Conservation (phyloP, 2,113 vertebrate genomes). For the Planiliza haematocheilus region DNA sequence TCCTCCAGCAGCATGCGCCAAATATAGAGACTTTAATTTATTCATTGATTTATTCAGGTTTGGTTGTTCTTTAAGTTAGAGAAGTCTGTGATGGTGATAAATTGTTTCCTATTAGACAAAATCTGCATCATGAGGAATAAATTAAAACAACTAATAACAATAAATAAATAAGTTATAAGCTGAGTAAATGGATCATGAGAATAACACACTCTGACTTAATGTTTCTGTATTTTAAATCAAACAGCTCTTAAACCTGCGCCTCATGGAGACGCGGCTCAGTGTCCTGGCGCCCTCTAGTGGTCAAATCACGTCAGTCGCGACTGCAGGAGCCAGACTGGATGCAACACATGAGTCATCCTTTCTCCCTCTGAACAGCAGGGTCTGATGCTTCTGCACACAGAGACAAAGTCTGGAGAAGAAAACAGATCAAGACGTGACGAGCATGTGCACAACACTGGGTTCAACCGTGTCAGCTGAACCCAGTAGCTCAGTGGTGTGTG, state of each 20-base stretch:
- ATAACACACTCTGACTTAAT: not conserved
- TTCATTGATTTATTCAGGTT: too few relatives aligned
- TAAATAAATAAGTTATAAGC: not conserved
- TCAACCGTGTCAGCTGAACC: too few relatives aligned
- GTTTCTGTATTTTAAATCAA: too few relatives aligned
- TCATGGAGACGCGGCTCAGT: too few relatives aligned
- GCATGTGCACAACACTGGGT: too few relatives aligned
- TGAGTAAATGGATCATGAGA: not conserved
- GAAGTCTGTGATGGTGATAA: too few relatives aligned
- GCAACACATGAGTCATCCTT: slow-evolving; percentile 35
- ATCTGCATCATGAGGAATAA: not conserved
- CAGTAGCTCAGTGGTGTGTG: too few relatives aligned
- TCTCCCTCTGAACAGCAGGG: not conserved
- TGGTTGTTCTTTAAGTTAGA: too few relatives aligned
- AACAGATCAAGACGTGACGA: slow-evolving; percentile 15
- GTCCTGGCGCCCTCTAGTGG: slow-evolving; percentile 36
- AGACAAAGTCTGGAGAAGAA: not conserved
- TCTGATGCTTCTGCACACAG: not conserved
- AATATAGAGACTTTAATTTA: not conserved
- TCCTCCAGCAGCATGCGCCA: not conserved
- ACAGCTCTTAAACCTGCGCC: too few relatives aligned
- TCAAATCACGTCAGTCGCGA: not conserved
- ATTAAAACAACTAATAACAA: too few relatives aligned
- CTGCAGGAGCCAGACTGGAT: not conserved
- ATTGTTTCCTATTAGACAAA: not conserved